Base-by-base conservation (phyloP, 2,113 vertebrate species). In the Parotia lawesii region DNA sequence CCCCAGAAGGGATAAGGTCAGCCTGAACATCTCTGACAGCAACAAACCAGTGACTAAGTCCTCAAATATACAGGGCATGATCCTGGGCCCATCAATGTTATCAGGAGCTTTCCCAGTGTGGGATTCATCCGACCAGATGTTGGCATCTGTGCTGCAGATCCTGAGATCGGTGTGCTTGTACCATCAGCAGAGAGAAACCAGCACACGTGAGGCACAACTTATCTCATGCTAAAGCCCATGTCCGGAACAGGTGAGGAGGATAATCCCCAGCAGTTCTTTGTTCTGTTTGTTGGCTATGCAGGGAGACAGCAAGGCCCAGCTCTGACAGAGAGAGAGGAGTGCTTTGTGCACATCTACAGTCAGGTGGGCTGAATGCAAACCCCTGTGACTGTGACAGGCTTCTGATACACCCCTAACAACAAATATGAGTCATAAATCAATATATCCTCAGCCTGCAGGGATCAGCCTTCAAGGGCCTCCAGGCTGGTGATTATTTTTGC, bases 81-180 rank as follows among this genome's bases (percentile, higher is more conserved):
- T 27, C 40, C 67, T 2, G 0, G 62, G 42, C 37, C 14, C 54
- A 22, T 0, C 3, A 24, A 8, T 1, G 0, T 44, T 28, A 74
- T 1, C 56, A 58, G 66, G 31, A 58, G 15, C 57, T 70, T 85
- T 69, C 33, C 60, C 50, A 66, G 47, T 0, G 0, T 18, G 28
- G 45, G 77, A 72, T 54, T 82, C 42, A 40, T 19, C 58, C 0
- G 0, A 42, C 5, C 45, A 65, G 53, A 65, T 20, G 31, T 17
- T 42, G 84, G 22, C 9, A 50, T 23, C 47, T 69, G 1, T 45
- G 23, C 53, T 40, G 27, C 66, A 61, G 42, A 57, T 11, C 50
- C 81, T 85, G 66, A 37, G 14, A 2, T 25, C 0, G 0, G 11
- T 9, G 20, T 19, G 47, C 54, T 51, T 77, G 67, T 14, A 11